Percentiles rank a stretch among this genome's conserved stretches.
Conservation (phyloP, 2,888 invertebrate species). For the Harpalus rubripes region DNA sequence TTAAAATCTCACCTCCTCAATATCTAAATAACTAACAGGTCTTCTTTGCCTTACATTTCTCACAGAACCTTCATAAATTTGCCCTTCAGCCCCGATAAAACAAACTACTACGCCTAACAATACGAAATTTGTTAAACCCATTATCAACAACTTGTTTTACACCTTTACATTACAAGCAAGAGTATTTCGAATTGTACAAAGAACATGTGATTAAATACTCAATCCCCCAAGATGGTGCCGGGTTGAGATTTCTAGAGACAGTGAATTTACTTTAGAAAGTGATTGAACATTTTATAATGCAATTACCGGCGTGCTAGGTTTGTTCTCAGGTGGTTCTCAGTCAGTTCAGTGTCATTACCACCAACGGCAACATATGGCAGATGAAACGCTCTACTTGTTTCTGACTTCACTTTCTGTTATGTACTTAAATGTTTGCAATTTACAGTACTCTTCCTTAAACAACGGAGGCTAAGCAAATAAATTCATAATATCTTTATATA, state of each 20-base stretch:
- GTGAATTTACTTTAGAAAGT: conserved; percentile 55
- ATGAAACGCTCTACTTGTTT: conserved; percentile 52
- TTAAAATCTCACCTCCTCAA: neutral
- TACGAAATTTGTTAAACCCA: neutral
- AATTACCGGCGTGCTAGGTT: conserved; percentile 16
- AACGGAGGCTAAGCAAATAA: neutral
- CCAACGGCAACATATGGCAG: conserved; percentile 40
- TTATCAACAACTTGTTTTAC: neutral
- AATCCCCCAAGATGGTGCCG: conserved; percentile 20
- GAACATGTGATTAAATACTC: conserved; percentile 6
- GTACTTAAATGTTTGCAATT: neutral
- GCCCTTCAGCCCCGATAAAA: conserved; percentile 2
- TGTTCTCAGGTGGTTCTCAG: conserved; percentile 27
- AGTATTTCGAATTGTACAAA: neutral
- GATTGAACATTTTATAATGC: conserved; percentile 39
- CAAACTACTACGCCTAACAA: neutral
- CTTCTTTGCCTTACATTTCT: conserved; percentile 35
- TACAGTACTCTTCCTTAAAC: neutral
- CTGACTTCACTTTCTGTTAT: conserved; percentile 42
- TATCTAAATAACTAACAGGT: neutral
- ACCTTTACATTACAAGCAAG: neutral
- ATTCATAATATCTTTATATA: neutral
- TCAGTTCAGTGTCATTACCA: conserved; percentile 54
- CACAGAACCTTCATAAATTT: conserved; percentile 3
- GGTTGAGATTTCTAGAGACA: conserved; percentile 29